Evolutionary conservation across 2,113 vertebrate species (phyloP).

Genomic region (Chlorodrepanis virens): DNA sequence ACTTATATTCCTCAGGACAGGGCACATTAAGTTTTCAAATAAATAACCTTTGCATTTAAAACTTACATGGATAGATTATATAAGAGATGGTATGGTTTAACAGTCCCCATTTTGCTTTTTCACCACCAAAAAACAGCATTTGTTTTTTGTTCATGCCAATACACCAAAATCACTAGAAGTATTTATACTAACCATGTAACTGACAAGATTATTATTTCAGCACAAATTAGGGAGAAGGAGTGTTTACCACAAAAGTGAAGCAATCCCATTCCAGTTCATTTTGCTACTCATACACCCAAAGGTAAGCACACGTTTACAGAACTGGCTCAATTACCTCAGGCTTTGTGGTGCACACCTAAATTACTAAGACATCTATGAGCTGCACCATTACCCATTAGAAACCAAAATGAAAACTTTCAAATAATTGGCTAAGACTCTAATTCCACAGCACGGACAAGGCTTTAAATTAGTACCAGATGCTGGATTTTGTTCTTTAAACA

Average conservation of each 20-base stretch:
- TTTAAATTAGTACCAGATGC: slow-evolving; percentile 29
- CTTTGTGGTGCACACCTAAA: background rate
- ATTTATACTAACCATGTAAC: background rate
- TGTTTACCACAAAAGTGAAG: background rate
- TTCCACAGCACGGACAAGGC: background rate
- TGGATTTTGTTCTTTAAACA: slow-evolving; percentile 29
- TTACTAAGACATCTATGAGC: background rate
- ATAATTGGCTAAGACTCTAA: slow-evolving; percentile 1
- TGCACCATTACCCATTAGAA: background rate
- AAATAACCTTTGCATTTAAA: background rate
- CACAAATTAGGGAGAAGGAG: background rate
- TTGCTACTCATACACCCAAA: background rate
- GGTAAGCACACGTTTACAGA: background rate
- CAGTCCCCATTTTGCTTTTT: background rate
- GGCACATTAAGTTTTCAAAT: background rate
- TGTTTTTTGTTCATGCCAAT: background rate
- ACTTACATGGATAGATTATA: background rate
- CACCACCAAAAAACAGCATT: background rate
- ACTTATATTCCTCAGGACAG: background rate
- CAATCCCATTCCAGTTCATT: background rate
- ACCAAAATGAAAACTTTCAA: background rate
- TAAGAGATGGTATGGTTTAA: background rate
- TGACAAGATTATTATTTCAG: background rate
- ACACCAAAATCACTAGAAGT: background rate
- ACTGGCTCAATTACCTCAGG: background rate